Evolutionary conservation across 2,888 invertebrate genomes (phyloP), one percentile per base, ranked within the genome.

Genomic region (Xestia ashworthii): DNA sequence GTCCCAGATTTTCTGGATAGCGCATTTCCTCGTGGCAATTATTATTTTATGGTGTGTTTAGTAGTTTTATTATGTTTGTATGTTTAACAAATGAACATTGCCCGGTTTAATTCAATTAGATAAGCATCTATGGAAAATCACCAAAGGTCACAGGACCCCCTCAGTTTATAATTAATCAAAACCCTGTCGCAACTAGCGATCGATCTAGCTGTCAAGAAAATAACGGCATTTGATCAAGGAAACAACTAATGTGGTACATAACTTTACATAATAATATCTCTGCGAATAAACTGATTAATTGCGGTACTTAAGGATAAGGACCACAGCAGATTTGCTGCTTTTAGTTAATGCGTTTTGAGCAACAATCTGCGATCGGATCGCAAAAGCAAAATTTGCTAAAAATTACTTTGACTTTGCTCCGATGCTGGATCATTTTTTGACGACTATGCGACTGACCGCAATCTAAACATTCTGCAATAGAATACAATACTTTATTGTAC

Each of bases 211-310:
- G 62, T 62, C 19, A n/a, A 5, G 22, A 19, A n/a, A 50, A 32
- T 44, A n/a, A 19, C 25, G 25, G 11, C 12, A 69, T 48, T 44
- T 50, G 48, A 64, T 76, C 32, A 50, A 76, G 62, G 48, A 62
- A 75, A 75, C 9, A 14, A 75, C 19, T 9, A 50, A 64, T 46
- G 32, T n/a, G n/a, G 48, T 19, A 50, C 16, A 50, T 62, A 41
- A 75, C 16, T 50, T 50, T 75, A 32, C 14, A 62, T 65, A 44
- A 62, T 64, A 32, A 44, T 44, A 50, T 25, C 0, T 16, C 14
- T 19, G 48, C 50, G 3, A 5, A 62, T n/a, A 41, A 74, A 38
- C 12, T 44, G 53, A 71, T 74, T 72, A 44, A 55, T 48, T 60
- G 16, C 22, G 5, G 8, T 25, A 48, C n/a, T 14, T 32, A 32